A percentile compares a stretch with the other conserved stretches of the same genome.
phyloP scores from a whole-genome alignment of 2,113 vertebrate species.

The Passer domesticus region DNA sequence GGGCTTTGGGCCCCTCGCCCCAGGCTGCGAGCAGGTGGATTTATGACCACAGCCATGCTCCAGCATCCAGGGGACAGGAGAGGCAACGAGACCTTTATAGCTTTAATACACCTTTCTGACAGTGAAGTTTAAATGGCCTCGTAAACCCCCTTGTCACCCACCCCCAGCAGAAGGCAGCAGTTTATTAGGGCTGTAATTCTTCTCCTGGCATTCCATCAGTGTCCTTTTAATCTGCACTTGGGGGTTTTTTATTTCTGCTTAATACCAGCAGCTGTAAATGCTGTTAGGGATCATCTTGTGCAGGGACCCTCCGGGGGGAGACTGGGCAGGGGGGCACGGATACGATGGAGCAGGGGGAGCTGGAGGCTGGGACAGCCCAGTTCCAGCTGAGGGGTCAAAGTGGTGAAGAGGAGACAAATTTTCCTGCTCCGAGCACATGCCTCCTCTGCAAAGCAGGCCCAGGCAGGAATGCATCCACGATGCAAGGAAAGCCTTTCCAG shows the following conservation, averaged over 20 bases:
- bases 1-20: neutral
- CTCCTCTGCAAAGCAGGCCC: neutral
- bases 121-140: slow-evolving; percentile 64
- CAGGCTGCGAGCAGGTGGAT: slow-evolving; percentile 18
- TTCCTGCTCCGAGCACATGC: neutral
- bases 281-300: neutral
- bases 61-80: neutral
- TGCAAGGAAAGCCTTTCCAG: slow-evolving; percentile 3
- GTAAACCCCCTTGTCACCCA: slow-evolving; percentile 21
- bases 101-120: slow-evolving; percentile 67
- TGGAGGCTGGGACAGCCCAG: neutral
- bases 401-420: neutral
- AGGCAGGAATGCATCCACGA: neutral
- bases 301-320: neutral
- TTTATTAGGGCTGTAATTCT: slow-evolving; percentile 70
- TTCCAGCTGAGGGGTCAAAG: neutral
- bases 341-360: neutral
- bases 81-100: slow-evolving; percentile 25
- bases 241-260: slow-evolving; percentile 44
- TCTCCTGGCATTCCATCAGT: slow-evolving; percentile 65
- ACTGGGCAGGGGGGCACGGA: rapidly evolving
- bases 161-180: slow-evolving; percentile 36
- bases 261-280: slow-evolving; percentile 53
- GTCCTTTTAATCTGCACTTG: slow-evolving; percentile 61
- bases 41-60: slow-evolving; percentile 17